Evolutionary conservation across 2,797 vertebrate genomes (phyloP).

Genomic region (Chromobotia macracanthus): DNA sequence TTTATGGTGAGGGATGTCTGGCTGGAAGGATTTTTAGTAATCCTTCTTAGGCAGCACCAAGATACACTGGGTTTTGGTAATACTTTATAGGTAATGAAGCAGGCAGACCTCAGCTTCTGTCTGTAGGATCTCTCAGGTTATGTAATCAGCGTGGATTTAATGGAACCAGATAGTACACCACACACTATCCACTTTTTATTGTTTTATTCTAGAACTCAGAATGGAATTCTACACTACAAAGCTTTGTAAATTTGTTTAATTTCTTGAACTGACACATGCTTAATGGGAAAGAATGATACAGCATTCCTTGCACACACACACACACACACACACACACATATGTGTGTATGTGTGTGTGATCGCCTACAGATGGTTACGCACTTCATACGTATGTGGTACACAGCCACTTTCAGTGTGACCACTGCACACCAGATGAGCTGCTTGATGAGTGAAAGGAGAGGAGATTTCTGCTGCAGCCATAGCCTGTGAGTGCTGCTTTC

Average conservation of each 20-base stretch:
- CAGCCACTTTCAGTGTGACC: background rate
- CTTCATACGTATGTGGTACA: background rate
- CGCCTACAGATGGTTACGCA: conserved; percentile 9
- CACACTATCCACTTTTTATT: too few relatives aligned
- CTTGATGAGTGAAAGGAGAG: conserved; percentile 13
- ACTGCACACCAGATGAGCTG: conserved; percentile 25
- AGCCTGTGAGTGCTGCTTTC: conserved; percentile 50
- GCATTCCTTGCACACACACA: background rate
- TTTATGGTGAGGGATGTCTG: conserved; percentile 66
- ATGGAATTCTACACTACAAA: too few relatives aligned
- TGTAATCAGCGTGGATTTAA: conserved; percentile 7
- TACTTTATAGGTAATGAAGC: conserved; percentile 29
- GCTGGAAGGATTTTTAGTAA: conserved; percentile 54
- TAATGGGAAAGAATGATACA: conserved; percentile 22
- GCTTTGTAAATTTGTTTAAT: background rate
- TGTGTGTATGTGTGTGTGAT: conserved; percentile 11
- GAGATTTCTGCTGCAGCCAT: conserved; percentile 16
- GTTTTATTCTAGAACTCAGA: too few relatives aligned
- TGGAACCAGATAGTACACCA: background rate
- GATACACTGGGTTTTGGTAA: conserved; percentile 20
- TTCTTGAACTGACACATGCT: background rate
- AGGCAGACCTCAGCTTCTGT: conserved; percentile 27
- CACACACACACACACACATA: too few relatives aligned
- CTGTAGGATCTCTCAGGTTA: conserved; percentile 34
- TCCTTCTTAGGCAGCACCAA: conserved; percentile 29